Evolutionary conservation across 2,888 invertebrate genomes (phyloP), one percentile per base, ranked within the genome.

Genomic region (Crepidodera aurea): DNA sequence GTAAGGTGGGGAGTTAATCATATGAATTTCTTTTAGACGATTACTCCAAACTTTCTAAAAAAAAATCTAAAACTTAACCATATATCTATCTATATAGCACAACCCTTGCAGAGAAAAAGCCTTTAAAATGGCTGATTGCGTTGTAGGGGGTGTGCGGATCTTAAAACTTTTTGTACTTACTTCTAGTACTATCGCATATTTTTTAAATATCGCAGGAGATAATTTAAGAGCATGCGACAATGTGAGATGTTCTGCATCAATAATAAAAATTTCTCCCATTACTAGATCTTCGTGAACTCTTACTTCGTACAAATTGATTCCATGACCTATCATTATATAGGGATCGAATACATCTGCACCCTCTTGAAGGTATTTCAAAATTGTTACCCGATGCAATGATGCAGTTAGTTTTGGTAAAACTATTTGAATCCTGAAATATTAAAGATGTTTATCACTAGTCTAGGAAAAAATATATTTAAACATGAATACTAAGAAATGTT

Each of bases 241-340:
- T 1, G 16, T 53, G 13, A 61, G 13, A 34, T 61, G 16, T 12
- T 39, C n/a, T 15, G 44, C 16, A 32, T 64, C 64, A 19, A 51
- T 39, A 4, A 64, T 18, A 25, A 16, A 34, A 10, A 64, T 7
- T 22, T 64, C 64, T 0, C 64, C 61, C 51, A 61, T 53, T 3
- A 19, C 25, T 5, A 58, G 16, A 39, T 64, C 64, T 37, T 60
- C 61, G 1, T 58, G 34, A 19, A 61, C n/a, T 54, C 64, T 51
- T 1, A 64, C 13, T 50, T 64, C 64, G 39, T 27, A 51, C n/a
- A 64, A 8, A 27, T 56, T 60, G 10, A n/a, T 40, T 5, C 32
- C 32, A 13, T 51, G 40, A 5, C 57, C 16, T n/a, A 37, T 0
- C 1, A 44, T 3, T 16, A 42, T 18, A 4, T 37, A 25, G 8